Conservation (phyloP, 2,113 vertebrate species). For the Myiozetetes cayanensis region DNA sequence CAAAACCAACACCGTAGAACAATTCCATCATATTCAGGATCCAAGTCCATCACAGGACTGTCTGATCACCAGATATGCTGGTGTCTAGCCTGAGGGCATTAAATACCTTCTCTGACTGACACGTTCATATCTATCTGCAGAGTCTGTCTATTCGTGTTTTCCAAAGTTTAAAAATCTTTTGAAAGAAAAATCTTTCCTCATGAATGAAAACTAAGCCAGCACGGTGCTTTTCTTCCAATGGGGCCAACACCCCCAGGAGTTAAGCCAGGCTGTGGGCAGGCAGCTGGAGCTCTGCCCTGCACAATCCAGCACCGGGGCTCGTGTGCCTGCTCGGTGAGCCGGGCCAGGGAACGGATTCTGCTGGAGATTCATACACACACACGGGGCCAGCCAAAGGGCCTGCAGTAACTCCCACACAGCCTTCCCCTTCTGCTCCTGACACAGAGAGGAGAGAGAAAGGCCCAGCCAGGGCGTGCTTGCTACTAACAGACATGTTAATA, state of each 20-base stretch:
- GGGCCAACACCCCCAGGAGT: rapidly evolving
- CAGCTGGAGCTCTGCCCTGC: not conserved
- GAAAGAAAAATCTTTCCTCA: not conserved
- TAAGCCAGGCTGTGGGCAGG: rapidly evolving
- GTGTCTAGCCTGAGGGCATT: not conserved
- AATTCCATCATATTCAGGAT: not conserved
- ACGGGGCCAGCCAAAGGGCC: not conserved
- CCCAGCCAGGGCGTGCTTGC: not conserved
- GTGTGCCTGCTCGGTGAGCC: not conserved
- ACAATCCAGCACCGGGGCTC: rapidly evolving
- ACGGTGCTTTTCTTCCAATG: rapidly evolving
- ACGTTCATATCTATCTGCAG: not conserved
- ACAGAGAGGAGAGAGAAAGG: not conserved
- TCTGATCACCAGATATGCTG: not conserved
- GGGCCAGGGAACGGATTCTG: not conserved
- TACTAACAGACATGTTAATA: not conserved
- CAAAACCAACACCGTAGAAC: not conserved
- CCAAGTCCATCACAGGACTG: not conserved
- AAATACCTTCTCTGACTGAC: not conserved
- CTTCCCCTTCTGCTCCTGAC: not conserved
- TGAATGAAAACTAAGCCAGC: not conserved
- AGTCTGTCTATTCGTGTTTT: not conserved
- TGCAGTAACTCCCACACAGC: not conserved
- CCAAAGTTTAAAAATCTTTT: not conserved
- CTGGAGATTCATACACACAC: not conserved